Conservation (phyloP, 2,888 invertebrate genomes). For the Leptinotarsa haldemani region DNA sequence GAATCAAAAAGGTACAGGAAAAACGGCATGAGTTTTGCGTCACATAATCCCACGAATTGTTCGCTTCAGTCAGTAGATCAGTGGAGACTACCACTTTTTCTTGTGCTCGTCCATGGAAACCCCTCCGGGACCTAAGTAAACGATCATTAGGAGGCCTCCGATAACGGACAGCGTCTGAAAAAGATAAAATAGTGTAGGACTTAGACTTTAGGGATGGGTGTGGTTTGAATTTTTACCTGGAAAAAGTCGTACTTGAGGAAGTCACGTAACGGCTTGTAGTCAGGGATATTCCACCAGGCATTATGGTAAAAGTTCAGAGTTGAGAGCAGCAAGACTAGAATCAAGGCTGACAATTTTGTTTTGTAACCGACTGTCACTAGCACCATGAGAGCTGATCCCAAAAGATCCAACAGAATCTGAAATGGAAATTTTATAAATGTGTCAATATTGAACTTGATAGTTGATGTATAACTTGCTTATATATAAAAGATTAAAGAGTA, state of each 20-base stretch:
- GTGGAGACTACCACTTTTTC: slow-evolving; percentile 88
- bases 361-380: slow-evolving; percentile 97
- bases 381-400: slow-evolving; percentile 95
- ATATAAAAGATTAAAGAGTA: neutral
- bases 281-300: slow-evolving; percentile 97
- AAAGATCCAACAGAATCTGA: slow-evolving; percentile 90
- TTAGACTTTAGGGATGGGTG: no score
- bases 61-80: slow-evolving; percentile 41
- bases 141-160: slow-evolving; percentile 98
- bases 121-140: slow-evolving; percentile 97
- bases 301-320: slow-evolving; percentile 97
- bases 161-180: slow-evolving; percentile 98
- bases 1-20: slow-evolving; percentile 27
- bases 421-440: slow-evolving; percentile 42
- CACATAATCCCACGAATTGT: slow-evolving; percentile 36
- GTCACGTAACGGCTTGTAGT: slow-evolving; percentile 95
- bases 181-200: slow-evolving; percentile 39
- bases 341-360: slow-evolving; percentile 96
- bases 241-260: slow-evolving; percentile 99
- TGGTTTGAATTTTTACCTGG: slow-evolving; percentile 76
- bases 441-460: neutral
- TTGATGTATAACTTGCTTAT: no score
- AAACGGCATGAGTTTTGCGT: slow-evolving; percentile 31
- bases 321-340: slow-evolving; percentile 89
- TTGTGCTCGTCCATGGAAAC: slow-evolving; percentile 99